phyloP scores from a whole-genome alignment of 1,140 invertebrate species.

The Drosophila triauraria region DNA sequence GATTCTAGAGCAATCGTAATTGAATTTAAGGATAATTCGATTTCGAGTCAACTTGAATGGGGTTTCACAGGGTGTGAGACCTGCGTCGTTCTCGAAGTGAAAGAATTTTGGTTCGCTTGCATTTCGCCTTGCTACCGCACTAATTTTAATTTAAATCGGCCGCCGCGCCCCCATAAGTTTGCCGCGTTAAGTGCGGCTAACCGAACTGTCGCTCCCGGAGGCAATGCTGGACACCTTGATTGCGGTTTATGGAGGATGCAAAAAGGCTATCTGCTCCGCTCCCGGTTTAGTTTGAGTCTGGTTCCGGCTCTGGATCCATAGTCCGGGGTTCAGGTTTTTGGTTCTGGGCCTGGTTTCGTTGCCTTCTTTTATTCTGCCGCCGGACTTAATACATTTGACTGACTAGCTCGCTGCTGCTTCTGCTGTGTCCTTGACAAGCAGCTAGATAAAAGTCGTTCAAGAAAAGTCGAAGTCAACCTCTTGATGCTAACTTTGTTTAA shows the following conservation, averaged over 20 bases:
- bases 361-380: too few species aligned
- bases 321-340: neutral
- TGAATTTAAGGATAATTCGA: neutral
- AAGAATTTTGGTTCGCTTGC: neutral
- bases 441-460: neutral
- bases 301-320: conserved; percentile 1
- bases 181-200: conserved; percentile 39
- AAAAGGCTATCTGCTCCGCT: neutral
- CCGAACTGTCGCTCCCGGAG: conserved; percentile 56
- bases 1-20: neutral
- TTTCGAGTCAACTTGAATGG: conserved; percentile 18
- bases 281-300: conserved; percentile 2
- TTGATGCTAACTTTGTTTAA: neutral
- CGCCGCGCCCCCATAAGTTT: conserved; percentile 19
- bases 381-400: conserved; percentile 24
- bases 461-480: neutral
- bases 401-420: neutral
- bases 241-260: conserved; percentile 31
- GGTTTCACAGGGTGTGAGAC: neutral
- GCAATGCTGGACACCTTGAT: conserved; percentile 45
- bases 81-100: neutral
- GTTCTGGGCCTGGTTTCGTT: neutral
- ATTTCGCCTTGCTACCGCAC: conserved; percentile 1
- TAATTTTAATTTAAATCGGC: conserved; percentile 63
- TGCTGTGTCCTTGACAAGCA: neutral